Base-by-base conservation (phyloP, 2,113 vertebrate species). In the Psettodes erumei region DNA sequence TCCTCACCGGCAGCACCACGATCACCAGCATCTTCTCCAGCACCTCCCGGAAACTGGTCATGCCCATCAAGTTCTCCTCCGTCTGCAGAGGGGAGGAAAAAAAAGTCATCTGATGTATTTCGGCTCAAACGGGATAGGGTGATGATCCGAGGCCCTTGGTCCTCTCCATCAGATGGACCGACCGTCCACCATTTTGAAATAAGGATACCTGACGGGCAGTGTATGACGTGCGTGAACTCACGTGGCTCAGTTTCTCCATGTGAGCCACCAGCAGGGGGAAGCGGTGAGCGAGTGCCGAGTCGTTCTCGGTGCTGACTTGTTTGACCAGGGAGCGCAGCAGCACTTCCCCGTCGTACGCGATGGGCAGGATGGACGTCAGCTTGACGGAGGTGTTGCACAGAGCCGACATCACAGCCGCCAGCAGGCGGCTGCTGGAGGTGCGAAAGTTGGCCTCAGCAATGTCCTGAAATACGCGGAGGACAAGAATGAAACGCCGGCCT, bases 201-300 rank as follows among this genome's bases (percentile, higher is more conserved):
- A 23, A 67, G 2, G 10, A 25, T 6, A 48, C 1, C 19, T 28
- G n/a, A 53, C 47, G 25, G 12, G 30, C 32, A 37, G 25, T 5
- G 13, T 19, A 21, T 28, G 11, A 65, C 1, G 2, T 19, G 12
- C 38, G 59, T 15, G 23, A 19, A 90, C 95, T 91, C 59, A 98
- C 98, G 91, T 99, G 98, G 83, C 97, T 98, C 35, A 99, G 96
- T 82, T 98, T 99, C 91, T 99, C 98, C 98, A 99, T 99, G 77
- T 98, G 96, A 23, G 97, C 95, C 59, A 99, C 97, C 92, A 99
- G 89, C 65, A 99, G 95, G 60, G 98, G 97, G 78, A 99, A 99
- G 58, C 98, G 96, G 83, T 99, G 97, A 85, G 95, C 98, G 10
- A 98, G 91, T 4, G 98, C 95, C 0, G 98, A 97, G 88, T 99